These are phyloP conservation scores for Epinephelus awoara DNA, from an alignment of 2,797 vertebrate species.

Conservation along the genomic window DNA sequence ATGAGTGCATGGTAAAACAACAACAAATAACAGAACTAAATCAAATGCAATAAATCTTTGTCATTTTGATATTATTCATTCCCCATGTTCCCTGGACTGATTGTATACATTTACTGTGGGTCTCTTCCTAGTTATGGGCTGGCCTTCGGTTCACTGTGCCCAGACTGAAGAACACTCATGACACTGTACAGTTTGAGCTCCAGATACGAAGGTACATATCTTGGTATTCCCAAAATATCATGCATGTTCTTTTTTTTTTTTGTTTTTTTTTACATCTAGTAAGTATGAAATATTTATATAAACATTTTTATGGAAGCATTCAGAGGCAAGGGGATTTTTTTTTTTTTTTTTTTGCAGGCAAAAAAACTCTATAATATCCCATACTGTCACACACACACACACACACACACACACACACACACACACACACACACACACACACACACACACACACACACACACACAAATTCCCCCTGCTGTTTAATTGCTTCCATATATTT, in stretches of 20 bases:
- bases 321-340: no score
- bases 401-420: no score
- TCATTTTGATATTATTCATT: not conserved
- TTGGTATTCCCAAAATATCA: no score
- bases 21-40: not conserved
- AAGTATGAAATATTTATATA: not conserved
- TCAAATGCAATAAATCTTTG: not conserved
- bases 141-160: constrained; percentile 93
- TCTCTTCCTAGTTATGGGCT: constrained; percentile 85
- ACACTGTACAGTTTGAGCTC: constrained; percentile 90
- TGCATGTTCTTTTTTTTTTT: not conserved
- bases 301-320: no score
- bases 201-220: constrained; percentile 91
- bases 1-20: not conserved
- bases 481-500: no score
- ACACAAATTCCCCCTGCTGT: no score
- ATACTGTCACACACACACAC: no score
- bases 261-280: not conserved
- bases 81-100: not conserved
- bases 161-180: constrained; percentile 86
- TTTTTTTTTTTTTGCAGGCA: no score
- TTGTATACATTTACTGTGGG: constrained; percentile 15
- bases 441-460: no score
- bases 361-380: no score
- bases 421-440: no score